A percentile compares a stretch with the other conserved stretches of the same genome.
Evolutionary conservation across 2,797 vertebrate genomes (phyloP).

Genomic region (Buphagus erythrorhynchus): DNA sequence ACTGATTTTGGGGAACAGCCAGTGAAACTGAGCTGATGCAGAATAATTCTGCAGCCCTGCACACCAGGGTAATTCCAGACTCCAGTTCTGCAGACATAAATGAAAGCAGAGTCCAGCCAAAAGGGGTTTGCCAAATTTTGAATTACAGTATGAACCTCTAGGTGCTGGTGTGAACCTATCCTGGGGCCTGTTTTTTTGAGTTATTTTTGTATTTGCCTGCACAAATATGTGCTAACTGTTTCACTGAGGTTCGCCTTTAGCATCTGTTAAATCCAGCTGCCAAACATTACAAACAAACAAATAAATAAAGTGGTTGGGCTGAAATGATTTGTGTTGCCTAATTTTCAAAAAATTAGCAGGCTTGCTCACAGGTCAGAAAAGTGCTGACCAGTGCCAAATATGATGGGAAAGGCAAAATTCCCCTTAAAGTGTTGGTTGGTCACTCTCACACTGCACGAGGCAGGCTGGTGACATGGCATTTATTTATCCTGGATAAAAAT

Average conservation of each 20-base stretch:
- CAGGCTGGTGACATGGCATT: neutral
- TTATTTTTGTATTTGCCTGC: conserved; percentile 10
- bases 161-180: neutral
- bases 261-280: conserved; percentile 3
- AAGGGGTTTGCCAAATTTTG: neutral
- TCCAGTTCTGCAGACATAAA: neutral
- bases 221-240: neutral
- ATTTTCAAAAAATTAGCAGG: conserved; percentile 18
- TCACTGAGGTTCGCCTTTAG: neutral
- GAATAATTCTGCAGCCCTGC: neutral
- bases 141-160: neutral
- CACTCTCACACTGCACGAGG: neutral
- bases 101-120: neutral
- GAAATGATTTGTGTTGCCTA: neutral
- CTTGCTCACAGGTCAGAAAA: neutral
- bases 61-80: neutral
- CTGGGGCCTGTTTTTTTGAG: neutral
- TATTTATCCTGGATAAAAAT: conserved; percentile 46
- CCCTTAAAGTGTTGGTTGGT: neutral
- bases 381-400: neutral
- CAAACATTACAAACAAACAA: conserved; percentile 9
- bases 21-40: neutral
- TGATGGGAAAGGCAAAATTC: conserved; percentile 20
- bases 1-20: neutral
- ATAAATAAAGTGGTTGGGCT: neutral